Evolutionary conservation across 1,140 invertebrate genomes (phyloP).

Genomic region (Calliphora vicina): DNA sequence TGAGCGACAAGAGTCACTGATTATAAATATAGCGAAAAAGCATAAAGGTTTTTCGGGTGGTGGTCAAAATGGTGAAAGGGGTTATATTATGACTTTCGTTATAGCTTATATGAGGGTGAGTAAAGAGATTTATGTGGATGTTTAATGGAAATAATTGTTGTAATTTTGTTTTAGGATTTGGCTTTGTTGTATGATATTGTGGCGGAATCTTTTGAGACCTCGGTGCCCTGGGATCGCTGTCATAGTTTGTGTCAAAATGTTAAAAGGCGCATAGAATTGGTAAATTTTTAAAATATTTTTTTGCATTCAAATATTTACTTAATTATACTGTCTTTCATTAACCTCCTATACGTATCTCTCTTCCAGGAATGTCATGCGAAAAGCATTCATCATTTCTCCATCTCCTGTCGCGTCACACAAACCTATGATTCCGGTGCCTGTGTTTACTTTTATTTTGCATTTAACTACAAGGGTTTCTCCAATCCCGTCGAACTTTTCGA

Average conservation of each 20-base stretch:
- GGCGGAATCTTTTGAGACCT: slow-evolving; percentile 98
- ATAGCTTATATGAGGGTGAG: slow-evolving; percentile 95
- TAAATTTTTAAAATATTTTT: slow-evolving; percentile 43
- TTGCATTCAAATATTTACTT: neutral
- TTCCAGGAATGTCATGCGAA: slow-evolving; percentile 74
- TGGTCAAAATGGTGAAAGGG: slow-evolving; percentile 91
- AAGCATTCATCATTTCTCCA: slow-evolving; percentile 71
- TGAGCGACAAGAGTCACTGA: slow-evolving; percentile 76
- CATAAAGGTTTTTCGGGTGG: slow-evolving; percentile 86
- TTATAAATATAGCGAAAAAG: slow-evolving; percentile 82
- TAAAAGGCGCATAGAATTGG: slow-evolving; percentile 75
- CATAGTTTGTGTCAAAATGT: slow-evolving; percentile 87
- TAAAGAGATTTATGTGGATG: slow-evolving; percentile 38
- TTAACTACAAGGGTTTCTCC: slow-evolving; percentile 75
- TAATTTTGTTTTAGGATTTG: slow-evolving; percentile 78
- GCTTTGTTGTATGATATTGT: slow-evolving; percentile 88
- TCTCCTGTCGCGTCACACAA: slow-evolving; percentile 91
- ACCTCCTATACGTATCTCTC: neutral
- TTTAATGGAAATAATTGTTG: neutral
- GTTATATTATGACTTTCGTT: slow-evolving; percentile 97
- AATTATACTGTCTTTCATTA: too few relatives aligned
- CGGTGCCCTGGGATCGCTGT: slow-evolving; percentile 94
- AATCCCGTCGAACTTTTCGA: slow-evolving; percentile 87
- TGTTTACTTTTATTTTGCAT: slow-evolving; percentile 98
- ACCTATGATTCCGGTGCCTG: slow-evolving; percentile 96